Evolutionary conservation across 2,888 invertebrate species (phyloP), one percentile per base, ranked within the genome.

Genomic region (Silvanus unidentatus): DNA sequence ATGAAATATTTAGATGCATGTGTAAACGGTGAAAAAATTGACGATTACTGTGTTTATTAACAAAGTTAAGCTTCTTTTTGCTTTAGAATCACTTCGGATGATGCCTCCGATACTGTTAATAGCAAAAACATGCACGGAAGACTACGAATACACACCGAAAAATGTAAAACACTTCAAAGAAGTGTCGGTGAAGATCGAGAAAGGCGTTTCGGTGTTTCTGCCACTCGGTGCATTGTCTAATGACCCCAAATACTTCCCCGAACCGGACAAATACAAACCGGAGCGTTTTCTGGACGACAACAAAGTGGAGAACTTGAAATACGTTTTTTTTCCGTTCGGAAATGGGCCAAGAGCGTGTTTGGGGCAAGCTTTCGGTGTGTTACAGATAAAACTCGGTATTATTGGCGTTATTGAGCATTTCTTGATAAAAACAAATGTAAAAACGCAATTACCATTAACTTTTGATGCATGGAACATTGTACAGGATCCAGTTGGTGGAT

Each of bases 1-100:
- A 71, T 78, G 70, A 57, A 64, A 0, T 78, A 76, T 53, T 52
- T 78, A 45, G 74, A 75, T 41, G 70, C 71, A 49, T 73, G 75
- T 2, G 52, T 76, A 1, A 62, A 59, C 37, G 76, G 76, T 76
- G 55, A 49, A 35, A 15, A 35, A 35, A 6, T 35, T 9, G 11
- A 35, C n/a, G n/a, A n/a, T n/a, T n/a, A 35, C 11, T 40, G 16
- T 15, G 11, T 8, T 28, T 30, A 5, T 40, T 35, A 40, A 29
- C 15, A 36, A n/a, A n/a, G n/a, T n/a, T n/a, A n/a, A n/a, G n/a
- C n/a, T n/a, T n/a, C n/a, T n/a, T n/a, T n/a, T n/a, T n/a, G n/a
- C 43, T 54, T 32, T 29, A 57, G 57, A 57, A 45, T 44, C 44
- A 6, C 14, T 53, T 6, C 43, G 57, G 22, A 45, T 44, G 5